These are phyloP conservation scores for Athene cunicularia DNA, from an alignment of 2,113 vertebrate species.

Conservation along the genomic window DNA sequence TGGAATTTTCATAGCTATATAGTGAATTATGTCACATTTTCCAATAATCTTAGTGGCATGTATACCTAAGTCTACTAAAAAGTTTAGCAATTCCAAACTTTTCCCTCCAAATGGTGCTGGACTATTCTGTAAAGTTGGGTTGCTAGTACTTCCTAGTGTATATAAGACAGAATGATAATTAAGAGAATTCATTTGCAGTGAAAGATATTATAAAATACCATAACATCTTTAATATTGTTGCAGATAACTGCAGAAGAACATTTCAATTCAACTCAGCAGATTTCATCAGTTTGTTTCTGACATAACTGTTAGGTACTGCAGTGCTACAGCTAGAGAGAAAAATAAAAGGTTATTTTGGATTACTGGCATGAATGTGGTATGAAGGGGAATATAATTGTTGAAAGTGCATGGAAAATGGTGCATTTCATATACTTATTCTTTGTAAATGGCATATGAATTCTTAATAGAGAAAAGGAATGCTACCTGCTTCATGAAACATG, in stretches of 20 bases:
- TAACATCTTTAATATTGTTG: not conserved
- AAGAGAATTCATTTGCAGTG: slow-evolving; percentile 12
- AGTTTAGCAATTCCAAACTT: not conserved
- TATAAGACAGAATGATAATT: not conserved
- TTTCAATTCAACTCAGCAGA: not conserved
- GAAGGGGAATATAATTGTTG: not conserved
- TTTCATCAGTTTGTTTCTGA: not conserved
- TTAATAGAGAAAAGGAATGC: not conserved
- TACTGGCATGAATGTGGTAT: not conserved
- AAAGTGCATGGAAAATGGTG: not conserved
- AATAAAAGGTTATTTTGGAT: not conserved
- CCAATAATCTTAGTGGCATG: not conserved
- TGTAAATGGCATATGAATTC: not conserved
- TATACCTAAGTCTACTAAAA: not conserved
- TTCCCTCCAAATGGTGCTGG: not conserved
- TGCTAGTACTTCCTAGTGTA: not conserved
- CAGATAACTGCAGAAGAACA: not conserved
- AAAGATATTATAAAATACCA: not conserved
- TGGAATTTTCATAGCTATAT: not conserved
- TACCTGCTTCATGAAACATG: not conserved
- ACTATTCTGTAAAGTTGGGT: not conserved
- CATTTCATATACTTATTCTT: not conserved
- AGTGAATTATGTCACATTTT: not conserved
- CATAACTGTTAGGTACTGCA: not conserved
- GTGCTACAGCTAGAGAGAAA: not conserved